Evolutionary conservation across 2,888 invertebrate species (phyloP), one percentile per base, ranked within the genome.

Genomic region (Lagria hirta): DNA sequence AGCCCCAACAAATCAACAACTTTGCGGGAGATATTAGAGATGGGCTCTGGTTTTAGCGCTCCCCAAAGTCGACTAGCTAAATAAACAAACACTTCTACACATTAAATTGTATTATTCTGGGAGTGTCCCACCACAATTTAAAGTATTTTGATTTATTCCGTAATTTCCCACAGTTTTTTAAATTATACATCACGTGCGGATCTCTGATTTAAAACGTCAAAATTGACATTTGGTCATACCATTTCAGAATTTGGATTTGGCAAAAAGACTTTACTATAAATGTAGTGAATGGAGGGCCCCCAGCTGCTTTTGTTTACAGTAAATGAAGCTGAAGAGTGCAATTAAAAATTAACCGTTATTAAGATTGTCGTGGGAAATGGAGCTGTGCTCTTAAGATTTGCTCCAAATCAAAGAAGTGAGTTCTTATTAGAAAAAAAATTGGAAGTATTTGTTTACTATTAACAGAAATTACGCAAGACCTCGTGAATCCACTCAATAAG

Each of bases 191-290:
- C 49, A 47, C 44, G 48, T 43, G 52, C 45, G 14, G 34, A 37
- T 43, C 37, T 45, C 36, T 13, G 11, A 40, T 47, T 49, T 49
- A 49, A 45, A 41, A 43, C 48, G 47, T 49, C 41, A 42, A 40
- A 38, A 48, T 48, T 52, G 49, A 52, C 49, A 42, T 47, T 38
- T 26, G 18, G 21, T 27, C 20, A 14, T 18, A 3, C 24, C 4
- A 24, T 7, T 24, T 24, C 5, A 24, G 24, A 16, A 29, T 41
- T 41, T 41, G 21, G 28, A 22, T 35, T 35, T 43, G 17, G 13
- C 18, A 33, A 34, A 36, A 38, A 48, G 46, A 30, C 36, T 45
- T 28, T 22, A 29, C 20, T 26, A 34, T 35, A 16, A 29, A 8
- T 18, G 27, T 23, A n/a, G 8, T n/a, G 16, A 11, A 28, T 7